Conservation (phyloP, 2,113 vertebrate genomes). For the Oxyruncus cristatus region DNA sequence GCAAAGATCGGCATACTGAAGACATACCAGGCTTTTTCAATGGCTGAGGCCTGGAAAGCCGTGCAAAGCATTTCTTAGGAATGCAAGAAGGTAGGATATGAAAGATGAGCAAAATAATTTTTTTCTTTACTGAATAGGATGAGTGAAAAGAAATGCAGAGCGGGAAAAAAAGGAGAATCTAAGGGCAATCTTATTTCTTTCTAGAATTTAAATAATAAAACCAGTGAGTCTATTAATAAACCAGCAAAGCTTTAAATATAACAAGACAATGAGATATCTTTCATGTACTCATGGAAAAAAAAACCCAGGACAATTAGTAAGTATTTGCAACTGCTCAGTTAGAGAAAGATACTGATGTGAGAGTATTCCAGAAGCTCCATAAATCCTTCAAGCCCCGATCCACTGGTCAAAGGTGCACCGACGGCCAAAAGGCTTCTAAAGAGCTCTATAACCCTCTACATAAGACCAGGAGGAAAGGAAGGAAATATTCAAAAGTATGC, state of each 20-base stretch:
- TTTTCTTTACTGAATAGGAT: not conserved
- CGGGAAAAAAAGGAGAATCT: not conserved
- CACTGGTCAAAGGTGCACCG: fast-evolving
- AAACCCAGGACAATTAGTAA: not conserved
- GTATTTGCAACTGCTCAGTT: not conserved
- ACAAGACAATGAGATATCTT: not conserved
- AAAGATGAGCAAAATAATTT: not conserved
- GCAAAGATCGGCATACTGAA: not conserved
- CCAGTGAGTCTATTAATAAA: not conserved
- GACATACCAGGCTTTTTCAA: not conserved
- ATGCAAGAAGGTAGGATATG: not conserved
- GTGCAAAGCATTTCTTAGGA: not conserved
- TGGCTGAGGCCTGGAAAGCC: not conserved
- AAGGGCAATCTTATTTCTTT: not conserved
- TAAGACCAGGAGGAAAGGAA: not conserved
- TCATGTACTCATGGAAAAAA: not conserved
- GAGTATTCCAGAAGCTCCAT: not conserved
- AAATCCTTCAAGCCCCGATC: not conserved
- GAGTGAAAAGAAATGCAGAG: not conserved
- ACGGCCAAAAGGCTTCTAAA: not conserved
- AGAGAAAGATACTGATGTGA: not conserved
- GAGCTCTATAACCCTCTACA: not conserved
- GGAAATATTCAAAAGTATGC: not conserved
- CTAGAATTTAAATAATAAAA: not conserved
- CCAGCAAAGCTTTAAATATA: not conserved